Conservation (phyloP, 2,113 vertebrate species). For the Montifringilla adamsi region DNA sequence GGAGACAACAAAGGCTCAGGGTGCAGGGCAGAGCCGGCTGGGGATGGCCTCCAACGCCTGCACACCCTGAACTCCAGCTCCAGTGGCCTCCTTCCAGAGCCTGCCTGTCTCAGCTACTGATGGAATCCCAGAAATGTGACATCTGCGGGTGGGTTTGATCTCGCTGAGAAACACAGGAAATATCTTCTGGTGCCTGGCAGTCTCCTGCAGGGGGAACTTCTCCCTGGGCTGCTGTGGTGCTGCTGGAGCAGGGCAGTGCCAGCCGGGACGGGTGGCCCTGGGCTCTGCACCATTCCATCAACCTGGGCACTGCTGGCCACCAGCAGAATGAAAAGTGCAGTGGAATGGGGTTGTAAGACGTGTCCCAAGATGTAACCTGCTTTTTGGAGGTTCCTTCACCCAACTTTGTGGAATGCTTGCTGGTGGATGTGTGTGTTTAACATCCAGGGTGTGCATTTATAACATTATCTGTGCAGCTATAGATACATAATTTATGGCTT, state of each 20-base stretch:
- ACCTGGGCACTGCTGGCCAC: neutral
- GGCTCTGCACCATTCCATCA: neutral
- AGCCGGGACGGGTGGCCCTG: neutral
- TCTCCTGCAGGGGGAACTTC: conserved; percentile 35
- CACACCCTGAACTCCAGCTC: conserved; percentile 68
- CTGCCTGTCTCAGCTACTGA: conserved; percentile 76
- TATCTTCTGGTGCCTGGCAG: conserved; percentile 59
- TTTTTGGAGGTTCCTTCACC: neutral
- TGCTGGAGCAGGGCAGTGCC: neutral
- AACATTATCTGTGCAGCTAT: neutral
- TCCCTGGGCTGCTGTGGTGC: neutral
- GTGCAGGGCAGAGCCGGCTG: conserved; percentile 77
- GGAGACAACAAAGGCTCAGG: conserved; percentile 96
- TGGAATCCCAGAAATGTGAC: conserved; percentile 80
- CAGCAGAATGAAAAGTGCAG: neutral
- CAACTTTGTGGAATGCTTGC: neutral
- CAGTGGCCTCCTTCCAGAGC: conserved; percentile 69
- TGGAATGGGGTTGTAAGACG: neutral
- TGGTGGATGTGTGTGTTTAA: neutral
- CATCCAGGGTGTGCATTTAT: neutral
- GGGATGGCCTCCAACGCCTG: conserved; percentile 62
- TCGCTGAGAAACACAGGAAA: conserved; percentile 67
- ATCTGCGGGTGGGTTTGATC: conserved; percentile 73
- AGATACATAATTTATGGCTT: neutral
- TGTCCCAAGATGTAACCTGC: neutral